Percentiles rank a stretch among this genome's conserved stretches.
phyloP scores from a whole-genome alignment of 2,888 invertebrate species.

The Cerastis leucographa region DNA sequence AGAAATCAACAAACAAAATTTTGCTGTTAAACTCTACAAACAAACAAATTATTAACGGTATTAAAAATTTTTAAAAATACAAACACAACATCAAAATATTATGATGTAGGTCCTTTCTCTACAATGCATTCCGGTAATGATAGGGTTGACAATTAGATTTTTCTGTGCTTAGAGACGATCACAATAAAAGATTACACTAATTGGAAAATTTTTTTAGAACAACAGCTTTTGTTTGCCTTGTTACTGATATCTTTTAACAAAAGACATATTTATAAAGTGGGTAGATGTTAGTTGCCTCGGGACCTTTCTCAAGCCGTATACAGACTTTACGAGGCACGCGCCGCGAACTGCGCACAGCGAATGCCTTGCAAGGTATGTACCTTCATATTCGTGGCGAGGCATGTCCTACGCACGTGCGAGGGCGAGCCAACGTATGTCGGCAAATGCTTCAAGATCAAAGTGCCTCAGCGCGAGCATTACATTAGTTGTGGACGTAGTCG shows the following conservation, averaged over 20 bases:
- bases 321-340: no score
- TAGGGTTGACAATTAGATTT: neutral
- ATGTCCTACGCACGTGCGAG: no score
- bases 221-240: neutral
- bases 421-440: no score
- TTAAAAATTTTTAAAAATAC: neutral
- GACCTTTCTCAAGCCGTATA: neutral
- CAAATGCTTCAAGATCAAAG: no score
- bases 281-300: neutral
- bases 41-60: neutral
- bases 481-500: no score
- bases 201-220: neutral
- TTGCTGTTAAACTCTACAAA: neutral
- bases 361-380: no score
- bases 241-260: conserved; percentile 1
- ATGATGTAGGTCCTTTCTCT: no score
- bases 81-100: neutral
- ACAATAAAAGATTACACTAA: neutral
- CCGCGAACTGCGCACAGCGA: no score
- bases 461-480: no score
- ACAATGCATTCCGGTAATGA: neutral
- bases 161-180: neutral
- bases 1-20: no score
- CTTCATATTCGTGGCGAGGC: no score
- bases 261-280: neutral